Evolutionary conservation across 2,113 vertebrate species (phyloP).

Genomic region (Bothrops jararaca): DNA sequence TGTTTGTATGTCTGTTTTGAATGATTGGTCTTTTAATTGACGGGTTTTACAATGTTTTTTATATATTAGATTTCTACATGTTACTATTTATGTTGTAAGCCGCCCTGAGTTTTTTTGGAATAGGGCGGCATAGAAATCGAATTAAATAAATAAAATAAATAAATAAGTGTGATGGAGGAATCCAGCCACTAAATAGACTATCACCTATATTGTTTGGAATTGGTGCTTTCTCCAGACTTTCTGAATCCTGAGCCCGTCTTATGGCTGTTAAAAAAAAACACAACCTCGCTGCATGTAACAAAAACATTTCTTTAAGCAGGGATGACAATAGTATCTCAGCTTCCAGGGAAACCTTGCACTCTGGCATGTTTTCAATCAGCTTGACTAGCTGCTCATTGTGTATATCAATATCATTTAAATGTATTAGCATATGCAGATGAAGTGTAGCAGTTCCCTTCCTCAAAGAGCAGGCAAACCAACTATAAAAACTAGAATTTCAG

Average conservation of each 20-base stretch:
- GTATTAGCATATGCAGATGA: not conserved
- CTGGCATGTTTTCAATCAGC: constrained; percentile 6
- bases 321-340: constrained; percentile 4
- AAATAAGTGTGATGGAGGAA: not conserved
- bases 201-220: not conserved
- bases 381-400: not conserved
- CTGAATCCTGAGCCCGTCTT: not conserved
- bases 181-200: not conserved
- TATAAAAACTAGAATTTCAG: not conserved
- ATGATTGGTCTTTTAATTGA: too few species aligned
- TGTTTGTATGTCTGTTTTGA: too few species aligned
- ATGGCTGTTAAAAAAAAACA: not conserved
- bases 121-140: too few species aligned
- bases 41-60: too few species aligned
- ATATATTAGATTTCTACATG: too few species aligned
- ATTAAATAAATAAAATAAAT: not conserved
- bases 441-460: not conserved
- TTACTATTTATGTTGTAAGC: too few species aligned
- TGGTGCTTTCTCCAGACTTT: not conserved
- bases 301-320: not conserved
- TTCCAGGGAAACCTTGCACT: not conserved
- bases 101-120: too few species aligned
- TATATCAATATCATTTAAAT: constrained; percentile 5
- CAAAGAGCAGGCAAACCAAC: constrained; percentile 4
- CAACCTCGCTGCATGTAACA: not conserved